Conservation (phyloP, 2,888 invertebrate species). For the Eupithecia pulchellata region DNA sequence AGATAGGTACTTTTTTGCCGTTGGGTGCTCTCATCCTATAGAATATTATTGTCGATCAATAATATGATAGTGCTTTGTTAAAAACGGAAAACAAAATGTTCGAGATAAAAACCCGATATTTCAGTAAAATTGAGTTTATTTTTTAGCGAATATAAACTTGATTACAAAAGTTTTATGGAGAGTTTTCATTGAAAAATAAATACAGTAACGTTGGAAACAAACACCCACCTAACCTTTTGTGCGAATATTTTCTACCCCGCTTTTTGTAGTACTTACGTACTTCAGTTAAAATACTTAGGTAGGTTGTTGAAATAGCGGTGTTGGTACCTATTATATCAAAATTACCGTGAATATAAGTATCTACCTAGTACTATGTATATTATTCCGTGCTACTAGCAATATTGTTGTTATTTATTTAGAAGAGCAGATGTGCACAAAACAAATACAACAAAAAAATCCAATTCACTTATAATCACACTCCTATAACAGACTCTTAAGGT, state of each 20-base stretch:
- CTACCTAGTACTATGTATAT: background rate
- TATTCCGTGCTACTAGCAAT: conserved; percentile 49
- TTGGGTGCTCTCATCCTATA: too few relatives aligned
- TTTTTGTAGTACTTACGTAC: background rate
- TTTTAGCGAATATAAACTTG: background rate
- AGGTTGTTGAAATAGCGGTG: background rate
- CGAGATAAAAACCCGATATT: background rate
- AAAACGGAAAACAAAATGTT: background rate
- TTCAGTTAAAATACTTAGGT: background rate
- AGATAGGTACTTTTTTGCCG: background rate
- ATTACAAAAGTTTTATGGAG: background rate
- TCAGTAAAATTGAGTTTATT: background rate
- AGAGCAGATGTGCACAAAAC: conserved; percentile 44
- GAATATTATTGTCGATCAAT: too few relatives aligned
- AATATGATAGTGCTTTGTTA: background rate
- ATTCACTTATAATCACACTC: conserved; percentile 29
- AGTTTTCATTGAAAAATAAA: background rate
- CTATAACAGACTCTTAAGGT: conserved; percentile 31
- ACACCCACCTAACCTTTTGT: too few relatives aligned
- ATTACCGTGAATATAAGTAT: background rate
- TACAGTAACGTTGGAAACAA: background rate
- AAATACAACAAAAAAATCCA: background rate
- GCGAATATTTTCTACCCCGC: too few relatives aligned
- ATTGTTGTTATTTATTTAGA: conserved; percentile 68
- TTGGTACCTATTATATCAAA: background rate